phyloP scores from a whole-genome alignment of 2,797 vertebrate species.

The Urophycis tenuis region DNA sequence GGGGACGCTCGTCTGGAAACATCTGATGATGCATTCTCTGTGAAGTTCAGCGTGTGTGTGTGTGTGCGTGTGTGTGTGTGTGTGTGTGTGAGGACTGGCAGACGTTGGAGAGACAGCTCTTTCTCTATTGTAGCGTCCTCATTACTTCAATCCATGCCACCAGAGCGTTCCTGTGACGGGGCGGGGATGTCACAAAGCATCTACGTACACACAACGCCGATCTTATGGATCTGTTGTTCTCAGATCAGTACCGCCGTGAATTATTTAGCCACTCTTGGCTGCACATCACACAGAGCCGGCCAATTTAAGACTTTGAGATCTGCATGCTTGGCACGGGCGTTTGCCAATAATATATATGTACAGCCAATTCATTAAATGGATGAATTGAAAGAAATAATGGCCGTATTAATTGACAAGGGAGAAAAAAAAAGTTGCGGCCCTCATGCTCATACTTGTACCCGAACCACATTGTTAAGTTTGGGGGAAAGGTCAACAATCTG shows the following conservation, averaged over 20 bases:
- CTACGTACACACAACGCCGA: neutral
- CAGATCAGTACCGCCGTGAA: neutral
- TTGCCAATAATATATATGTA: neutral
- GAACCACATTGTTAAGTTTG: neutral
- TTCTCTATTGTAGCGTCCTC: neutral
- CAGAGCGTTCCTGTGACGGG: neutral
- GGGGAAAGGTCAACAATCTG: neutral
- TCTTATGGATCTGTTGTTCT: conserved; percentile 2
- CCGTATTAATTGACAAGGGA: neutral
- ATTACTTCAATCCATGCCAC: neutral
- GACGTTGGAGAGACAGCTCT: neutral
- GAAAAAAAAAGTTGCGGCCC: neutral
- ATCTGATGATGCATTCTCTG: neutral
- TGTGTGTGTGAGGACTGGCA: too few relatives aligned
- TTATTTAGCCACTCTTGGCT: conserved; percentile 1
- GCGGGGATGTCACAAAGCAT: neutral
- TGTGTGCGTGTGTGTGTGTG: too few relatives aligned
- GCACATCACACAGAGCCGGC: neutral
- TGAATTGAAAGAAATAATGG: neutral
- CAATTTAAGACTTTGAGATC: conserved; percentile 1
- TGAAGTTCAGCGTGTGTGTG: neutral
- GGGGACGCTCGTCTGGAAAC: neutral
- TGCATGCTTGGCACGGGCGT: neutral
- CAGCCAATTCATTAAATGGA: neutral
- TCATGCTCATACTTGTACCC: neutral